Evolutionary conservation across 2,888 invertebrate genomes (phyloP).

Genomic region (Phorcus lineatus): DNA sequence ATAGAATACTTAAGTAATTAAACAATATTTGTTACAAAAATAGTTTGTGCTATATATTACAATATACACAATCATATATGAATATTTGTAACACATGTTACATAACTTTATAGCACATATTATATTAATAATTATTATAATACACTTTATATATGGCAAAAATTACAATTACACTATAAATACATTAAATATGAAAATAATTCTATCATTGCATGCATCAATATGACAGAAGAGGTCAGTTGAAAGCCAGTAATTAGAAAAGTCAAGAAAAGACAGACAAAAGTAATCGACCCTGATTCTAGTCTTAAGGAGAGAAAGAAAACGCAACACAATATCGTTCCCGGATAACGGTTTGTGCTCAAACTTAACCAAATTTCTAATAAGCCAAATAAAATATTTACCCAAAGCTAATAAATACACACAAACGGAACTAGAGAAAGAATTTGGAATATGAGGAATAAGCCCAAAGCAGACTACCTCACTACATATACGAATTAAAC

Average conservation of each 20-base stretch:
- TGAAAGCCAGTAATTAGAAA: background rate
- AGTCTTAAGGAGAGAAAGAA: background rate
- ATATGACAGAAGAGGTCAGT: background rate
- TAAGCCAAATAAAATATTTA: background rate
- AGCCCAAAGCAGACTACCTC: background rate
- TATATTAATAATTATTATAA: too few species aligned
- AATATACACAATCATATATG: too few species aligned
- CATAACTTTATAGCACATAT: too few species aligned
- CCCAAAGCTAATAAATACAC: background rate
- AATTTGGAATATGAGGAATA: background rate
- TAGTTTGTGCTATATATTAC: too few species aligned
- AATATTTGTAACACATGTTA: too few species aligned
- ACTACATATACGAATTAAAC: background rate
- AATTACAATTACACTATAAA: too few species aligned
- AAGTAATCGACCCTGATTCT: background rate
- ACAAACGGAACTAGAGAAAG: background rate
- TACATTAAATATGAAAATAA: too few species aligned
- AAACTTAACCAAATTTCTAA: background rate
- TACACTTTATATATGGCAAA: too few species aligned
- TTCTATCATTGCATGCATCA: too few species aligned
- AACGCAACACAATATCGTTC: conserved; percentile 2
- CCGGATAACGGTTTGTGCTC: conserved; percentile 2
- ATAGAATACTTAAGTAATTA: too few species aligned
- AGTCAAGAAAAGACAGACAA: background rate
- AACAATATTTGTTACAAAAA: too few species aligned